Evolutionary conservation across 2,113 vertebrate genomes (phyloP).

Genomic region (Grallaria varia): DNA sequence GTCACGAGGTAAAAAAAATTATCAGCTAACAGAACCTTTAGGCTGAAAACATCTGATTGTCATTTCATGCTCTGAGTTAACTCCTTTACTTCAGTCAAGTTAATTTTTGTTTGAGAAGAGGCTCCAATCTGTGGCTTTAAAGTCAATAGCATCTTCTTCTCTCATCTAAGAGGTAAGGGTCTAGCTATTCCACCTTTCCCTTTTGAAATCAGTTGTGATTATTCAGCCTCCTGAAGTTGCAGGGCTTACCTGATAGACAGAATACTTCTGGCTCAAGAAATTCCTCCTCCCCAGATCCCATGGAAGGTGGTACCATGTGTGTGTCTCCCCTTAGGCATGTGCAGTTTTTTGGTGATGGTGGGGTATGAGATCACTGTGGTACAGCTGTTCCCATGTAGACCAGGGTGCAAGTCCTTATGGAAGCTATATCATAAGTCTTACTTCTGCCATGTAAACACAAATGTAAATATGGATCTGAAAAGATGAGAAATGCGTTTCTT

Average conservation of each 20-base stretch:
- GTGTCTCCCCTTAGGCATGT: background rate
- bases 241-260: background rate
- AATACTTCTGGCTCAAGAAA: background rate
- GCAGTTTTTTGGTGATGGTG: background rate
- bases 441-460: background rate
- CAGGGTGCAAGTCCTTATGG: background rate
- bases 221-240: background rate
- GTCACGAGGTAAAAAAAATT: background rate
- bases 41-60: conserved; percentile 1
- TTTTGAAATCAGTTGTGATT: background rate
- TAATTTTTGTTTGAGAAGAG: background rate
- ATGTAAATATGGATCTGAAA: background rate
- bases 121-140: background rate
- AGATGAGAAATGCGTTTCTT: background rate
- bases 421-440: background rate
- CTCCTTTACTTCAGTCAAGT: background rate
- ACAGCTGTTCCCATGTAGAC: background rate
- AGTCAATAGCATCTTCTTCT: background rate
- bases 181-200: background rate
- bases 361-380: background rate
- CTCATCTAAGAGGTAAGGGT: background rate
- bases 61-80: background rate
- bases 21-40: background rate
- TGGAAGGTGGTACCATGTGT: background rate
- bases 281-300: background rate